Conservation (phyloP, 2,888 invertebrate species). For the Emmelina monodactyla region DNA sequence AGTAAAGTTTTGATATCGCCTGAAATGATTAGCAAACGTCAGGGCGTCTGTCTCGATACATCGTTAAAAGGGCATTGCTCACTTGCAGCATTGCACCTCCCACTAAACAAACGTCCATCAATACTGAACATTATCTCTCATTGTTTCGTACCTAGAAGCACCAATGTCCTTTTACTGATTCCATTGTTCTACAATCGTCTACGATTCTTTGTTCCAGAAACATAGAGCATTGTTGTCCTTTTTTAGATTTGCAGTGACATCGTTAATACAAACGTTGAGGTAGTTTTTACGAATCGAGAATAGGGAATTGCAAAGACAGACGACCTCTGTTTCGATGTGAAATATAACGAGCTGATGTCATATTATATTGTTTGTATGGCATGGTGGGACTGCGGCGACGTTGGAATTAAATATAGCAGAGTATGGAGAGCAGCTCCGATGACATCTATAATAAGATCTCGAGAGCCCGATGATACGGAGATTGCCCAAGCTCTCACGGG, state of each 20-base stretch:
- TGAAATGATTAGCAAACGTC: too few species aligned
- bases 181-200: conserved; percentile 35
- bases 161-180: conserved; percentile 48
- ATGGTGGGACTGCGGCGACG: conserved; percentile 9
- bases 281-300: too few species aligned
- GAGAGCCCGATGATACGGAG: conserved; percentile 52
- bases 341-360: too few species aligned
- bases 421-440: conserved; percentile 61
- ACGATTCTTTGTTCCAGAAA: conserved; percentile 33
- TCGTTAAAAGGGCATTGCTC: conserved; percentile 65
- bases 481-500: conserved; percentile 55
- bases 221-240: conserved; percentile 35
- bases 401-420: conserved; percentile 56
- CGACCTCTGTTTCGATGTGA: too few species aligned
- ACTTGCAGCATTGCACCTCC: conserved; percentile 43
- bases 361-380: not conserved
- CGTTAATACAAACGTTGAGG: not conserved
- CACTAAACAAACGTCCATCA: too few species aligned
- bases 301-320: too few species aligned
- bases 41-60: conserved; percentile 58
- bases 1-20: too few species aligned
- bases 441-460: conserved; percentile 65
- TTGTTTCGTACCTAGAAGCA: too few species aligned
- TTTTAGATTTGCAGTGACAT: conserved; percentile 22
- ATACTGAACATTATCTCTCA: too few species aligned